These are phyloP conservation scores for Enteromius fasciolatus DNA, from an alignment of 2,797 vertebrate species.

Conservation along the genomic window DNA sequence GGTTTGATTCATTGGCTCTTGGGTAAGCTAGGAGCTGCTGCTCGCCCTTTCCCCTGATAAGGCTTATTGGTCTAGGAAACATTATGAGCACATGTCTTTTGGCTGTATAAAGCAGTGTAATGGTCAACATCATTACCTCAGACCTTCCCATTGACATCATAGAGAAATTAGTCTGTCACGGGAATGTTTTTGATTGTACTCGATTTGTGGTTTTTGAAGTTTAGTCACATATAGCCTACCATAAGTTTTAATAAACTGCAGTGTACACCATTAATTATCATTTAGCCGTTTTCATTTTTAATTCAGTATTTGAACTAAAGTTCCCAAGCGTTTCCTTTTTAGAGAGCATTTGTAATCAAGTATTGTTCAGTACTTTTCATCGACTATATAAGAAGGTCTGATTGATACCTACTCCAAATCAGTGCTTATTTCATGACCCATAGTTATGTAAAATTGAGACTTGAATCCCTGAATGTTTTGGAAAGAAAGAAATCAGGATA, in stretches of 20 bases:
- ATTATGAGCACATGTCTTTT: conserved; percentile 33
- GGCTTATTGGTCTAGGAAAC: conserved; percentile 26
- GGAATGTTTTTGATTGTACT: background rate
- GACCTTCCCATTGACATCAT: conserved; percentile 29
- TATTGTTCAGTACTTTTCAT: conserved; percentile 16
- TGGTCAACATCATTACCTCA: conserved; percentile 47
- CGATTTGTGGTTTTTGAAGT: conserved; percentile 12
- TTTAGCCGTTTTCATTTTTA: background rate
- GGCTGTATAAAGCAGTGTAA: conserved; percentile 41
- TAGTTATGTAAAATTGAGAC: conserved; percentile 53
- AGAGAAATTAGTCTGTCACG: conserved; percentile 7
- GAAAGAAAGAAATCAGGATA: conserved; percentile 56
- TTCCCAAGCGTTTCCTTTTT: background rate
- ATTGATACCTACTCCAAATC: conserved; percentile 33
- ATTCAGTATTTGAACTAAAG: background rate
- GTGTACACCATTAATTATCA: background rate
- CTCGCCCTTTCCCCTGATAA: conserved; percentile 32
- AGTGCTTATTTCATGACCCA: conserved; percentile 39
- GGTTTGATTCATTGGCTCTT: conserved; percentile 33
- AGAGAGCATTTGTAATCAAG: conserved; percentile 11
- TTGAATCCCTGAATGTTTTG: conserved; percentile 58
- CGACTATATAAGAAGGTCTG: background rate
- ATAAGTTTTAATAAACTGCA: background rate
- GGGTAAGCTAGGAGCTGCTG: conserved; percentile 38
- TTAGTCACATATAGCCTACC: background rate